Conservation (phyloP, 2,888 invertebrate species). For the Macrophya alboannulata region DNA sequence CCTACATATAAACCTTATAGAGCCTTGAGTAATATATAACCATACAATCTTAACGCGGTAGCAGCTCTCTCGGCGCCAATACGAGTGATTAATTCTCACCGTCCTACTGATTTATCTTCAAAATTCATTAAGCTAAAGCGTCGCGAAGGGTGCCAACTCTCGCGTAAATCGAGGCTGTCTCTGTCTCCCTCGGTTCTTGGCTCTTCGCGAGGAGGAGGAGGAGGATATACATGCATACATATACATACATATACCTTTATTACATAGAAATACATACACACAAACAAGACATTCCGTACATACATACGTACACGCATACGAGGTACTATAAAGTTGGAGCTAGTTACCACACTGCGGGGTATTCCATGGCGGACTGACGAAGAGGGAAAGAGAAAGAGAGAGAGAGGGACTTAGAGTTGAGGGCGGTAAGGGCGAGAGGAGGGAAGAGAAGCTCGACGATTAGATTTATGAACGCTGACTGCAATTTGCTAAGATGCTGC, state of each 20-base stretch:
- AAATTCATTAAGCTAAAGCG: conserved; percentile 56
- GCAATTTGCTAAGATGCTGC: conserved; percentile 65
- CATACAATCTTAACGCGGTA: conserved; percentile 11
- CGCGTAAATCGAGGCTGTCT: conserved; percentile 54
- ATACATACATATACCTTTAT: background rate
- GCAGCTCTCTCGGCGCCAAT: conserved; percentile 42
- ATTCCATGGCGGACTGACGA: background rate
- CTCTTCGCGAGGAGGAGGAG: background rate
- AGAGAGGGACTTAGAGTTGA: background rate
- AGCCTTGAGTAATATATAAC: conserved; percentile 25
- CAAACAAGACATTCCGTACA: background rate
- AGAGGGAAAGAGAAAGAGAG: conserved; percentile 1
- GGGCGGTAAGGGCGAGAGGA: conserved; percentile 24
- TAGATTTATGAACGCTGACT: conserved; percentile 69
- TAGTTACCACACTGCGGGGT: conserved; percentile 40
- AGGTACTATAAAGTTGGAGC: conserved; percentile 60
- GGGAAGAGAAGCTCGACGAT: conserved; percentile 63
- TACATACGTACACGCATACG: conserved; percentile 31
- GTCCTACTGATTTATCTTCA: conserved; percentile 54
- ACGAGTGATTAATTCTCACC: conserved; percentile 55
- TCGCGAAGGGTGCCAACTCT: conserved; percentile 55
- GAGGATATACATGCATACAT: too few species aligned
- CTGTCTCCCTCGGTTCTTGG: background rate
- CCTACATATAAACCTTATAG: background rate
- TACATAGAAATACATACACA: background rate